Base-by-base conservation (phyloP, 2,888 invertebrate genomes). In the Iphiclides podalirius region DNA sequence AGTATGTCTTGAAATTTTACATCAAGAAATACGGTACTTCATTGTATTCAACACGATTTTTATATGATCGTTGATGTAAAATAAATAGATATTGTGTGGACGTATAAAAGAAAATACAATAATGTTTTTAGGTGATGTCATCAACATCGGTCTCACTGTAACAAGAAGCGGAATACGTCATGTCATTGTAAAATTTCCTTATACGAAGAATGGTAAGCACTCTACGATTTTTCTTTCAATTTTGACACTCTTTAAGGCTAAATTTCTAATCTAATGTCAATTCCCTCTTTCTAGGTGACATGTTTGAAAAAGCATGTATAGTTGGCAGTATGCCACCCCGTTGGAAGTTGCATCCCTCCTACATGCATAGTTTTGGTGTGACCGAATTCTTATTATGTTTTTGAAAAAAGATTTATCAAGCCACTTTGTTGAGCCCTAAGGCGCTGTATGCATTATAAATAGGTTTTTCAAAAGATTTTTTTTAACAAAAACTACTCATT, bases 141-240 rank as follows among this genome's bases (percentile, higher is more conserved):
- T 60, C 48, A 63, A 63, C 16, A 54, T 58, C 2, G 62, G 62
- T 2, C 12, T 61, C 38, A 53, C 49, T 1, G 16, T 44, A 0
- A 38, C 53, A 6, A 60, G 53, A 9, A 50, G 55, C 9, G 44
- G 49, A 12, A 36, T 55, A 2, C 51, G 45, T 12, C 52, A 58
- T 35, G 53, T 55, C 12, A 53, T 63, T 7, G 57, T 63, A 6
- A 58, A 93, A 92, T 96, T 96, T 1, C 95, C 96, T 0, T 96
- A 96, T 7, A 92, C 92, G 52, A 84, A 93, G 53, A 91, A 93
- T 96, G 74, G 79, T 95, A 15, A 4, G 1, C 3, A 20, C 3
- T 20, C 6, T 20, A 6, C 20, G 20, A 20, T 20, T 20, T 20
- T 20, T 20, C 20, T 11, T 9, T 13, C 4, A 23, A 8, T 17